Evolutionary conservation across 2,797 vertebrate species (phyloP).

Genomic region (Leontocebus nigricollis): DNA sequence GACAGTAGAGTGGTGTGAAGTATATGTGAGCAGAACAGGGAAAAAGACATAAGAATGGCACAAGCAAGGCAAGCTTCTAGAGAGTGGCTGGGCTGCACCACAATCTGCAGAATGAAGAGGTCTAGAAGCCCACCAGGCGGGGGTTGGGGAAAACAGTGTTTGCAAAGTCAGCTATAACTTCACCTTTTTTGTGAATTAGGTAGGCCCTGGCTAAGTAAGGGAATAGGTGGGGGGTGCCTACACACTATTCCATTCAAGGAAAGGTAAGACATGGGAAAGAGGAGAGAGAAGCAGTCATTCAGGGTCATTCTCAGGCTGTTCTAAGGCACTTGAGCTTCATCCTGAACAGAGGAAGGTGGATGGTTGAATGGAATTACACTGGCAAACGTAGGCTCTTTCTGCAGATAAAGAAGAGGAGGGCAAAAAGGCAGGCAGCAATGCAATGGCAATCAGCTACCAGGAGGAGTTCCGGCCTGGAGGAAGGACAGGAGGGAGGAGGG

Average conservation of each 20-base stretch:
- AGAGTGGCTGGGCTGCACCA: neutral
- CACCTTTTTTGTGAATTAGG: neutral
- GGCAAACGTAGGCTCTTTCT: neutral
- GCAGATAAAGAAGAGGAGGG: neutral
- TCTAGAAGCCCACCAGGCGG: neutral
- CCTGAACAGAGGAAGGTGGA: neutral
- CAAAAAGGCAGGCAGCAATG: neutral
- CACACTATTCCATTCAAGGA: neutral
- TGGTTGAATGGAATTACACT: neutral
- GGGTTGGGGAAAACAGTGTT: neutral
- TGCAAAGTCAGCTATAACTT: neutral
- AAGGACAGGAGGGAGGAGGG: neutral
- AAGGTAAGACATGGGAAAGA: neutral
- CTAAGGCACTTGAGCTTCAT: neutral
- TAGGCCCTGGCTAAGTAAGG: rapidly evolving
- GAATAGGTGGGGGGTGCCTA: neutral
- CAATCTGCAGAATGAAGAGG: neutral
- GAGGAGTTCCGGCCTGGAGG: neutral
- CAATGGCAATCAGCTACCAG: neutral
- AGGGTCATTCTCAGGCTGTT: rapidly evolving
- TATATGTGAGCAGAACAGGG: neutral
- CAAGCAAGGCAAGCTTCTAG: neutral
- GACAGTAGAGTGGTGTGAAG: neutral
- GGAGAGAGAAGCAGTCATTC: too few species aligned
- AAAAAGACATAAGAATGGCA: neutral